Evolutionary conservation across 2,797 vertebrate species (phyloP).

Genomic region (Danio albolineatus): DNA sequence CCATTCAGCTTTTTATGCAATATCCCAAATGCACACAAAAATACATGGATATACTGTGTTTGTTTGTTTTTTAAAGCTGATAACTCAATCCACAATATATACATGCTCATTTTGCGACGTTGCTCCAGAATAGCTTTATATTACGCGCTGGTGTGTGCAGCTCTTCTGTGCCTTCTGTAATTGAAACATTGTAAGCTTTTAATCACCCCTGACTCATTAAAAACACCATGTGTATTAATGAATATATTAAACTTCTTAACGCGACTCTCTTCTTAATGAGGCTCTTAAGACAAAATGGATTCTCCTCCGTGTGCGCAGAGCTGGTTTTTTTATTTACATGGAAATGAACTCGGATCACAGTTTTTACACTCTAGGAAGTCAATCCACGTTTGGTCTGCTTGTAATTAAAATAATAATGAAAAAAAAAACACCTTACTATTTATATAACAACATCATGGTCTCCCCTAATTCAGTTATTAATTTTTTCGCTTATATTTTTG

Average conservation of each 20-base stretch:
- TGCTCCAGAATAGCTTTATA: not conserved
- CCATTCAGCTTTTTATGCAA: no score
- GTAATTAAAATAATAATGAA: no score
- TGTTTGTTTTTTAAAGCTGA: not conserved
- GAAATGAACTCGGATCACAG: not conserved
- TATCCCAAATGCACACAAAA: no score
- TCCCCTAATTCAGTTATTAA: no score
- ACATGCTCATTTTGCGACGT: not conserved
- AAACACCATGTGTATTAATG: conserved; percentile 74
- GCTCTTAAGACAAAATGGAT: conserved; percentile 35
- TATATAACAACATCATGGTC: no score
- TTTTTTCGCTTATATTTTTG: no score
- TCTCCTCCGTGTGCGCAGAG: conserved; percentile 9
- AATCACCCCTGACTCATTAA: conserved; percentile 73
- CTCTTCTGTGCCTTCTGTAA: conserved; percentile 70
- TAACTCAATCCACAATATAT: conserved; percentile 2
- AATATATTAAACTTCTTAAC: conserved; percentile 73
- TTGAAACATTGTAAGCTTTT: conserved; percentile 75
- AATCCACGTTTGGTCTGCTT: not conserved
- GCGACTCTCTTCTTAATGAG: conserved; percentile 66
- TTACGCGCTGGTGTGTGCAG: conserved; percentile 44
- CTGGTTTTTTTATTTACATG: conserved; percentile 18
- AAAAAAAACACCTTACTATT: no score
- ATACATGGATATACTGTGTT: no score
- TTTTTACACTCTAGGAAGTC: not conserved